Base-by-base conservation (phyloP, 23 tunicate species). In the Clavelina lepadiformis region DNA sequence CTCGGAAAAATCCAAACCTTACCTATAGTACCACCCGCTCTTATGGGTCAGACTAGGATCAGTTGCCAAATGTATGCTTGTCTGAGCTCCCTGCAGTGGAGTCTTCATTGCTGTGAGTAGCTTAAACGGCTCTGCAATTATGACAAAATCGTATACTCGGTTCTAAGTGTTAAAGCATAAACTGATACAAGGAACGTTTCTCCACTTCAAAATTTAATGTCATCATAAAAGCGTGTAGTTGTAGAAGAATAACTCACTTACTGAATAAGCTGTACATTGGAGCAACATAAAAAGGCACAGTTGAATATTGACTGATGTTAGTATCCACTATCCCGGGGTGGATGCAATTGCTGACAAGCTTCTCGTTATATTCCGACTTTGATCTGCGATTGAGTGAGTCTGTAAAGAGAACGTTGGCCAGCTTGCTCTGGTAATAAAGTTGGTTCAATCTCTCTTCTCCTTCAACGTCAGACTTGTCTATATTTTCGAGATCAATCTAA, bases 391-490 rank as follows among this genome's bases (percentile, higher is more conserved):
- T 46, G 11, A 81, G 63, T 15, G 73, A 63, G 8, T 81, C 82
- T 6, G 97, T 89, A 61, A 89, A 89, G 28, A 52, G 46, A 34
- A 89, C 57, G 24, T 82, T 85, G 2, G 97, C 88, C 24, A 89
- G 63, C 70, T 89, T 89, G 83, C 97, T 89, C 60, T 89, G 97
- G 51, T 89, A 89, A 64, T 89, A 89, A 28, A 89, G 75, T 38
- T 89, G 63, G 2, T 75, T 74, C 8, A 81, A 71, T 33, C 57
- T 58, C 0, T 54, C 61, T 25, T 89, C 97, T 2, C 71, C 89
- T 11, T 79, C 74, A 29, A 88, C 22, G 11, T 77, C 33, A n/a
- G 47, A 28, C 46, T 75, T 89, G 1, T 81, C 61, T 27, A 89
- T 62, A 38, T 89, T 83, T 11, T 80, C 73, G 24, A 89, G 44